These are phyloP conservation scores for Lycophotia porphyrea DNA, from an alignment of 2,888 invertebrate genomes.

Conservation along the genomic window DNA sequence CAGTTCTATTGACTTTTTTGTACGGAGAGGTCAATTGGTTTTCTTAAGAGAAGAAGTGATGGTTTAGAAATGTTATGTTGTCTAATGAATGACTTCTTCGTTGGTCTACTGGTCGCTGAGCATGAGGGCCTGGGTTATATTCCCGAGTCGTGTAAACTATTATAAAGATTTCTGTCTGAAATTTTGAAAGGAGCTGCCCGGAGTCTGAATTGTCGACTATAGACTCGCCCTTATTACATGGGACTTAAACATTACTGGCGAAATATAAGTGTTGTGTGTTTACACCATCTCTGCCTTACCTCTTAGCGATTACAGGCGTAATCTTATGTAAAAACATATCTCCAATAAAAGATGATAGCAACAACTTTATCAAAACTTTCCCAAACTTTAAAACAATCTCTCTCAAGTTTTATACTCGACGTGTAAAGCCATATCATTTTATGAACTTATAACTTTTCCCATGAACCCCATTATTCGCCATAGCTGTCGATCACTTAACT, in stretches of 20 bases:
- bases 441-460: constrained; percentile 53
- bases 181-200: background rate
- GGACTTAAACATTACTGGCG: background rate
- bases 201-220: background rate
- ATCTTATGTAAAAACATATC: background rate
- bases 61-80: background rate
- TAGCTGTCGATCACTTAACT: constrained; percentile 59
- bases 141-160: background rate
- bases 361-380: constrained; percentile 25
- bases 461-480: constrained; percentile 32
- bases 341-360: background rate
- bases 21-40: constrained; percentile 10
- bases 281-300: background rate
- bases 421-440: constrained; percentile 60
- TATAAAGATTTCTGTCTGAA: background rate
- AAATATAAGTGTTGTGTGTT: background rate
- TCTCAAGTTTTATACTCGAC: constrained; percentile 42
- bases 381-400: constrained; percentile 16
- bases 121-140: background rate
- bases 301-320: background rate
- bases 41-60: background rate
- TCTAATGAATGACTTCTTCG: background rate
- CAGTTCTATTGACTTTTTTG: constrained; percentile 34
- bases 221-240: background rate
- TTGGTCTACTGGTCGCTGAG: background rate